A percentile compares a stretch with the other conserved stretches of the same genome.
Evolutionary conservation across 2,888 invertebrate genomes (phyloP).

Genomic region (Agrenia bidenticulata): DNA sequence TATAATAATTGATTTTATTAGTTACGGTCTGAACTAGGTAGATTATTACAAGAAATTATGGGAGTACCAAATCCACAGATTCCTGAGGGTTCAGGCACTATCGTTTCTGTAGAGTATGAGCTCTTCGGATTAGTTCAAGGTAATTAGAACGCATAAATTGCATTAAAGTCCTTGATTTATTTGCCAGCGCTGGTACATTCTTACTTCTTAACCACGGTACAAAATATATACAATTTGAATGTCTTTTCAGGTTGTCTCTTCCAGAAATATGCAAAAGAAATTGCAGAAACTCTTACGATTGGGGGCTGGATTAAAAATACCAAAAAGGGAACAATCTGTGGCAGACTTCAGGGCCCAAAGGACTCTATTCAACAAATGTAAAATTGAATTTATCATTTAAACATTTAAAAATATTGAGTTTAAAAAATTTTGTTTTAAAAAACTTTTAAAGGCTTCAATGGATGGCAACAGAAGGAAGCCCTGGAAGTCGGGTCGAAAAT

Average conservation of each 20-base stretch:
- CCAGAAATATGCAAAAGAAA: conserved; percentile 82
- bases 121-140: conserved; percentile 90
- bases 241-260: conserved; percentile 80
- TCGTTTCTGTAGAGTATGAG: conserved; percentile 84
- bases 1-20: too few species aligned
- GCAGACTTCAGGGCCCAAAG: conserved; percentile 82
- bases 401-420: neutral
- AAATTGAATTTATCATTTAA: conserved; percentile 56
- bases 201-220: too few species aligned
- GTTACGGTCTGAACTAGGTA: too few species aligned
- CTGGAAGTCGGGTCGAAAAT: conserved; percentile 78
- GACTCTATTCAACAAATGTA: conserved; percentile 79
- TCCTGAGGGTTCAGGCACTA: conserved; percentile 53
- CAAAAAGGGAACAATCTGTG: conserved; percentile 80
- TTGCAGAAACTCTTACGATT: conserved; percentile 71
- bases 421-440: conserved; percentile 5
- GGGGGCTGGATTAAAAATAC: conserved; percentile 93
- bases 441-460: conserved; percentile 76
- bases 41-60: too few species aligned
- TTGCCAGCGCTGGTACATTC: too few species aligned
- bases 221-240: too few species aligned
- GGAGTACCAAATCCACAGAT: conserved; percentile 9
- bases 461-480: conserved; percentile 78
- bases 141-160: conserved; percentile 56
- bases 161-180: neutral